Evolutionary conservation across 2,888 invertebrate species (phyloP).

Genomic region (Diarsia mendica): DNA sequence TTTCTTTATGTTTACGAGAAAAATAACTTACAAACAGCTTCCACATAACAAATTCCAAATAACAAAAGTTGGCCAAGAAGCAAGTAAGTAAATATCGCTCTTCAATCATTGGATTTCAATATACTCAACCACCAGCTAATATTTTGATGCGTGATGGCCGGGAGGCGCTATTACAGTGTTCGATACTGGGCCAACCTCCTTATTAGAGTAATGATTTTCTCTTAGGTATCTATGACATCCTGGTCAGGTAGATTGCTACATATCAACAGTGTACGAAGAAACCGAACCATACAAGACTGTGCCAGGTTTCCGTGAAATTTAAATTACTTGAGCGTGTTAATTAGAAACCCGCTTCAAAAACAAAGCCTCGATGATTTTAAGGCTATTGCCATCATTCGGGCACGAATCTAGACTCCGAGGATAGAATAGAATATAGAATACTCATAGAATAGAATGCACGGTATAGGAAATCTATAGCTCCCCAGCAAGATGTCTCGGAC

Average conservation of each 20-base stretch:
- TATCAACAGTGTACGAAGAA: not conserved
- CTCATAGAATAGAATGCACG: not conserved
- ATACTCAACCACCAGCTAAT: not conserved
- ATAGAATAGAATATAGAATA: too few species aligned
- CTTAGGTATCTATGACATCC: not conserved
- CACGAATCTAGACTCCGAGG: too few species aligned
- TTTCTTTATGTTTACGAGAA: not conserved
- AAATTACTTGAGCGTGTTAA: not conserved
- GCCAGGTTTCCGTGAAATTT: not conserved
- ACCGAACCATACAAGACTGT: not conserved
- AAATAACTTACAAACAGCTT: not conserved
- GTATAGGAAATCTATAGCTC: not conserved
- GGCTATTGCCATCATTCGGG: too few species aligned
- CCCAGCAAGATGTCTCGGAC: too few species aligned
- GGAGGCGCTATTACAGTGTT: conserved; percentile 21
- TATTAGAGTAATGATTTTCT: conserved; percentile 18
- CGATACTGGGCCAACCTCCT: conserved; percentile 3
- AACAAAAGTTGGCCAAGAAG: not conserved
- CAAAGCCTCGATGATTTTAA: too few species aligned
- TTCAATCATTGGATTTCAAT: conserved; percentile 3
- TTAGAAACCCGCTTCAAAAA: not conserved
- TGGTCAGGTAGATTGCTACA: conserved; percentile 20
- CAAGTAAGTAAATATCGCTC: not conserved
- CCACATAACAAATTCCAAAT: not conserved
- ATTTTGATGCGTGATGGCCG: conserved; percentile 18